These are phyloP conservation scores for Drosophila pseudotakahashii DNA, from an alignment of 2,888 invertebrate genomes.

Conservation along the genomic window DNA sequence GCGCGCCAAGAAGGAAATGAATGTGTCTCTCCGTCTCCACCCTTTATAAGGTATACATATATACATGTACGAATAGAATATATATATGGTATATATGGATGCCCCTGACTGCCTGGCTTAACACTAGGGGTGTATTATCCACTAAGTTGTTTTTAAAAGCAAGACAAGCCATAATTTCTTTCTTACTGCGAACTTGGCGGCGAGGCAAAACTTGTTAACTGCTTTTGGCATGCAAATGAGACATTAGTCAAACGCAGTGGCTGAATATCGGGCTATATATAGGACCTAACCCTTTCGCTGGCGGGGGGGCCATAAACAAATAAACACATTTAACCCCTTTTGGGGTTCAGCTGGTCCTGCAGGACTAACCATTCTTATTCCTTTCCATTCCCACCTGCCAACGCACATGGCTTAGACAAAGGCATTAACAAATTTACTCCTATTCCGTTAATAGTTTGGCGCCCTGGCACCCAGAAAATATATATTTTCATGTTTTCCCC, in stretches of 20 bases:
- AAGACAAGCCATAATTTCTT: slow-evolving; percentile 76
- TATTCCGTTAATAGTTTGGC: slow-evolving; percentile 76
- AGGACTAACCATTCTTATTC: not conserved
- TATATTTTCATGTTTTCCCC: slow-evolving; percentile 50
- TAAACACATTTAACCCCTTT: slow-evolving; percentile 80
- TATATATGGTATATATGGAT: slow-evolving; percentile 1
- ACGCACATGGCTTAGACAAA: slow-evolving; percentile 71
- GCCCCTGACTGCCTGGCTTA: slow-evolving; percentile 59
- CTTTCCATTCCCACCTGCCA: slow-evolving; percentile 55
- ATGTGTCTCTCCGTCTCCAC: slow-evolving; percentile 48
- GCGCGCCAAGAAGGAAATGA: slow-evolving; percentile 79
- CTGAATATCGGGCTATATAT: slow-evolving; percentile 24
- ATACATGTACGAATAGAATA: not conserved
- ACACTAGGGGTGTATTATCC: slow-evolving; percentile 79
- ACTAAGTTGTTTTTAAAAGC: slow-evolving; percentile 81
- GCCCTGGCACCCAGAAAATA: slow-evolving; percentile 52
- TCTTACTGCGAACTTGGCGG: slow-evolving; percentile 36
- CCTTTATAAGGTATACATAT: slow-evolving; percentile 8
- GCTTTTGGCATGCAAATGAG: slow-evolving; percentile 81
- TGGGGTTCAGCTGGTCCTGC: slow-evolving; percentile 47
- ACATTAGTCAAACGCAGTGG: slow-evolving; percentile 79
- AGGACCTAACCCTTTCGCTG: slow-evolving; percentile 30
- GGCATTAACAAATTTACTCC: slow-evolving; percentile 81
- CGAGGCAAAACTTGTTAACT: slow-evolving; percentile 72
- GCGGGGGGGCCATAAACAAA: slow-evolving; percentile 77